Percentiles rank a stretch among this genome's conserved stretches.
Evolutionary conservation across 2,888 invertebrate species (phyloP).

Genomic region (Tromatobia lineatoria): DNA sequence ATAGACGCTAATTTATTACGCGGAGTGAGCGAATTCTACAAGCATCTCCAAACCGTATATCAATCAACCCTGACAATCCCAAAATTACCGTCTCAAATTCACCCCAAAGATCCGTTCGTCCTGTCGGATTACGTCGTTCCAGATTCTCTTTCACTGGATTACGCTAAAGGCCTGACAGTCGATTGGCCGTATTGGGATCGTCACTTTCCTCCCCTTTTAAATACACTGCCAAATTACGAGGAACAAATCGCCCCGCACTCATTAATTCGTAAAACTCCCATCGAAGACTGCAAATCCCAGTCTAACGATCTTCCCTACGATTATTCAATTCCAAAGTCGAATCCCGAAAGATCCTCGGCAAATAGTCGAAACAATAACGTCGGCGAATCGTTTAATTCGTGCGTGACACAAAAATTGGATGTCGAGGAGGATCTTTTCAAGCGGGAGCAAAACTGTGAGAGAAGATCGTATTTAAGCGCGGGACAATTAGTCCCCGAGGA

Average conservation of each 20-base stretch:
- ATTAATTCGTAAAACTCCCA: neutral
- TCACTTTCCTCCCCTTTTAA: constrained; percentile 18
- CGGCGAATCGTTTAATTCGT: neutral
- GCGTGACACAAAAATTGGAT: constrained; percentile 56
- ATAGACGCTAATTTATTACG: constrained; percentile 55
- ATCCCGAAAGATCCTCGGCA: neutral
- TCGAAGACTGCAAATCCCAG: constrained; percentile 4
- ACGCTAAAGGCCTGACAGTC: constrained; percentile 18
- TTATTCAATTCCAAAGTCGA: constrained; percentile 29
- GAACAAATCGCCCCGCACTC: constrained; percentile 9
- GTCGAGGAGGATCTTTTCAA: constrained; percentile 55
- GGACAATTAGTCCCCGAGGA: constrained; percentile 69
- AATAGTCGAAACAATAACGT: neutral
- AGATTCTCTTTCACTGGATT: constrained; percentile 31
- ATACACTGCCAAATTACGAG: constrained; percentile 51
- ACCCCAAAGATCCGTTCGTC: constrained; percentile 6
- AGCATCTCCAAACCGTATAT: constrained; percentile 58
- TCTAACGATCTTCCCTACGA: constrained; percentile 47
- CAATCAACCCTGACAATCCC: constrained; percentile 33
- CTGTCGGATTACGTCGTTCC: constrained; percentile 2
- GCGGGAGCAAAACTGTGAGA: constrained; percentile 57
- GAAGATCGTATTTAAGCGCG: constrained; percentile 50
- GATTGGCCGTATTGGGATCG: constrained; percentile 55
- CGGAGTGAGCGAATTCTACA: constrained; percentile 63
- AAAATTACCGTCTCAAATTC: constrained; percentile 11